Conservation (phyloP, 2,888 invertebrate species). For the Dyspetes luteomarginatus region DNA sequence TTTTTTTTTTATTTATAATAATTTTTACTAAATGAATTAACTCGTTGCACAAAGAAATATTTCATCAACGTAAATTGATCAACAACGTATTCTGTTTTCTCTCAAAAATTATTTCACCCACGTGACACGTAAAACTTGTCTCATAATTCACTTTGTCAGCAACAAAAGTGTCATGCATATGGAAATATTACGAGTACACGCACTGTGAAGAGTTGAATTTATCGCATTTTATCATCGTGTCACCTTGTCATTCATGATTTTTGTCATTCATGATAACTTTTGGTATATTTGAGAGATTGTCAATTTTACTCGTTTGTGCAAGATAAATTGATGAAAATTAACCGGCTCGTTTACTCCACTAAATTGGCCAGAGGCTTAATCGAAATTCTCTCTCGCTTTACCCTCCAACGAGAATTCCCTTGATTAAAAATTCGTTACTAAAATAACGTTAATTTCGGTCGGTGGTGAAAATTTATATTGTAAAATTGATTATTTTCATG, state of each 20-base stretch:
- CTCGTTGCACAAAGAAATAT: no score
- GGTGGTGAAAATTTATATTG: not conserved
- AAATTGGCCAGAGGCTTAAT: not conserved
- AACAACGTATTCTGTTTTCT: no score
- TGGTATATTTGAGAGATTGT: not conserved
- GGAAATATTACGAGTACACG: no score
- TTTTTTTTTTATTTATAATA: no score
- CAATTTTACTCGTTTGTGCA: not conserved
- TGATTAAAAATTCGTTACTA: not conserved
- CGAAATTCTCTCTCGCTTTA: not conserved
- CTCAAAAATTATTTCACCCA: no score
- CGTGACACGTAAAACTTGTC: no score
- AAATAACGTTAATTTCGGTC: not conserved
- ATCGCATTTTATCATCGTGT: not conserved
- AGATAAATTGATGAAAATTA: not conserved
- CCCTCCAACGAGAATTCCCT: not conserved
- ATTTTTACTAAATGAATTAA: no score
- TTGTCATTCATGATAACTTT: not conserved
- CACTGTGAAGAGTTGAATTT: no score
- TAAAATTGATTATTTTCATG: not conserved
- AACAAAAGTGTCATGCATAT: no score
- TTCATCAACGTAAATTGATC: not conserved
- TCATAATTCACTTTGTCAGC: no score
- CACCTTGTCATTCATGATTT: not conserved
- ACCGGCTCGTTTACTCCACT: not conserved